Evolutionary conservation across 92 coral and sea anemone species (phyloP), one percentile per base, ranked within the genome.

Genomic region (Parazoanthus swiftii): DNA sequence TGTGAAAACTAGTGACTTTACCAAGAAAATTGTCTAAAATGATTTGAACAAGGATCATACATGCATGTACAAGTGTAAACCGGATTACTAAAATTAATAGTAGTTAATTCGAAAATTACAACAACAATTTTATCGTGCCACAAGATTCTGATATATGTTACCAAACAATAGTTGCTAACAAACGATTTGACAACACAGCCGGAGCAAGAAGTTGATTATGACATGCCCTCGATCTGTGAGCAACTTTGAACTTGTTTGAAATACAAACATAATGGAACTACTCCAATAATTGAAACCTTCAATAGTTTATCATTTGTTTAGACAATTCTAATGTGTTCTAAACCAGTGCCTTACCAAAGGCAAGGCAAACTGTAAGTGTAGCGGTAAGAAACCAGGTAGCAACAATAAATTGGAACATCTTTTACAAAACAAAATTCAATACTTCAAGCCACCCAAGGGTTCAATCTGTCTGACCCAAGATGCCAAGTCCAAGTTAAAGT

Each of bases 391-490:
- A 37, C 51, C 0, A 39, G 23, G n/a, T 76, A n/a, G 29, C 50
- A 76, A 16, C 80, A 76, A 20, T 44, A 76, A 76, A 76, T 39
- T 76, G 10, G 18, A 74, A 74, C 44, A 29, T 44, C 51, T 37
- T 42, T 5, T 76, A 44, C 29, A 7, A 75, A 76, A 76, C 46
- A 37, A 21, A 76, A 18, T n/a, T 33, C 18, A 33, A 74, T 23
- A 74, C 77, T 74, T 74, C 42, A 2, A 75, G 79, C 51, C 33
- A 35, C 25, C 50, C 48, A 54, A 25, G 25, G 20, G 59, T 54
- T 54, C 59, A 54, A 79, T 79, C 67, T 33, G 87, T 84, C 77
- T 46, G 77, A 70, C 36, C n/a, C 25, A 35, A 80, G 9, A 58
- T 15, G 35, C 23, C n/a, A 56, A 71, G 6, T 50, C 39, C 58